Evolutionary conservation across 2,113 vertebrate species (phyloP).

Genomic region (Caracal caracal): DNA sequence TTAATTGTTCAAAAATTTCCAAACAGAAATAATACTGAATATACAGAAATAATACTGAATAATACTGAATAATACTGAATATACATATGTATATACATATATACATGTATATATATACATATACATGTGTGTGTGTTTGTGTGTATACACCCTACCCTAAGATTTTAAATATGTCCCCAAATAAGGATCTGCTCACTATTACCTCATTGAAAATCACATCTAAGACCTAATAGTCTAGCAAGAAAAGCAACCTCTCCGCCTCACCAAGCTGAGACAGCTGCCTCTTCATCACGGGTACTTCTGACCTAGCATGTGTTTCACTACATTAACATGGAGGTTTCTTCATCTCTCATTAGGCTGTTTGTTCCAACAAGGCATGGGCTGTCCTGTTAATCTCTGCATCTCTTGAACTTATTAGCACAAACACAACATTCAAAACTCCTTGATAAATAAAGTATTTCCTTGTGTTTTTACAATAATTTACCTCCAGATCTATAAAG

Average conservation of each 20-base stretch:
- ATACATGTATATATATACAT: background rate
- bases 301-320: background rate
- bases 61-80: background rate
- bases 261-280: background rate
- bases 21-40: background rate
- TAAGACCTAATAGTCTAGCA: background rate
- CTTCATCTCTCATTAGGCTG: background rate
- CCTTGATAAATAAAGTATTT: background rate
- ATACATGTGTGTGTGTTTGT: no score
- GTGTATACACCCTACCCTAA: background rate
- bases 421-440: background rate
- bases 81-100: background rate
- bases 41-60: background rate
- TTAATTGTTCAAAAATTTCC: background rate
- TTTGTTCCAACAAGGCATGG: background rate
- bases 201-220: background rate
- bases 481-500: background rate
- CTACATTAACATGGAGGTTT: background rate
- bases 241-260: background rate
- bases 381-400: background rate
- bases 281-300: background rate
- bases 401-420: background rate
- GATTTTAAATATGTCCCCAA: background rate
- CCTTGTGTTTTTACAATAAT: background rate
- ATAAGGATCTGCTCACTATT: background rate